A percentile compares a stretch with the other conserved stretches of the same genome.
Conservation (phyloP, 2,888 invertebrate species). For the Augochlorella aurata region DNA sequence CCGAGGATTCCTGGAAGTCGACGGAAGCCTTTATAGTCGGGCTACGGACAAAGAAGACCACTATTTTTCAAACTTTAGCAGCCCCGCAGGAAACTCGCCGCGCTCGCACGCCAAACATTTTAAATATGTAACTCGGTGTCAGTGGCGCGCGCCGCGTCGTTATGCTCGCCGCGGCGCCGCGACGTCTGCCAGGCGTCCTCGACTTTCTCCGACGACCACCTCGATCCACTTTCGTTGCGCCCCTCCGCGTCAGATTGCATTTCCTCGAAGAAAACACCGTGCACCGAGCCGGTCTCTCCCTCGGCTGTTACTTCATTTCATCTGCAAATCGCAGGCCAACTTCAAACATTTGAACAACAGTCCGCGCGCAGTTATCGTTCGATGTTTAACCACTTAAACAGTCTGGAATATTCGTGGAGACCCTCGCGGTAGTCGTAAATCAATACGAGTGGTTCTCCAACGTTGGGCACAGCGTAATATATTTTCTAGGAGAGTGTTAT, state of each 20-base stretch:
- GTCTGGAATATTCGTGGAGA: no score
- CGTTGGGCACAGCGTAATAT: no score
- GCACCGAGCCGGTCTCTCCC: no score
- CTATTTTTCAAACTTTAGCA: constrained; percentile 44
- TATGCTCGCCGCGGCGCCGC: not conserved
- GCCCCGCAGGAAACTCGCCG: constrained; percentile 5
- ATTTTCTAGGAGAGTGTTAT: no score
- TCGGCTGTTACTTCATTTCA: no score
- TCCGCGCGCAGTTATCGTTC: no score
- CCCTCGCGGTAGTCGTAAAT: no score
- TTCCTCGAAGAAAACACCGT: not conserved
- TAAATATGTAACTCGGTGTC: constrained; percentile 38
- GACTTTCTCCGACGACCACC: not conserved
- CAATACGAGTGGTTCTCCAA: no score
- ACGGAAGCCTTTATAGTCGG: constrained; percentile 12
- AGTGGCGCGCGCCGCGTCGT: constrained; percentile 16
- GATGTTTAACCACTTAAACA: no score
- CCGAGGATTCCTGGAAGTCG: not conserved
- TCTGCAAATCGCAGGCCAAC: no score
- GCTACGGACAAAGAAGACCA: constrained; percentile 31
- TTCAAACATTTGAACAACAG: no score
- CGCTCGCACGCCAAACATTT: constrained; percentile 17
- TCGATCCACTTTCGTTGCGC: not conserved
- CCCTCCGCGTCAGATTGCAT: not conserved
- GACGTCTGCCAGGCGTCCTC: constrained; percentile 1